phyloP scores from a whole-genome alignment of 2,113 vertebrate species.

The Colinus virginianus region DNA sequence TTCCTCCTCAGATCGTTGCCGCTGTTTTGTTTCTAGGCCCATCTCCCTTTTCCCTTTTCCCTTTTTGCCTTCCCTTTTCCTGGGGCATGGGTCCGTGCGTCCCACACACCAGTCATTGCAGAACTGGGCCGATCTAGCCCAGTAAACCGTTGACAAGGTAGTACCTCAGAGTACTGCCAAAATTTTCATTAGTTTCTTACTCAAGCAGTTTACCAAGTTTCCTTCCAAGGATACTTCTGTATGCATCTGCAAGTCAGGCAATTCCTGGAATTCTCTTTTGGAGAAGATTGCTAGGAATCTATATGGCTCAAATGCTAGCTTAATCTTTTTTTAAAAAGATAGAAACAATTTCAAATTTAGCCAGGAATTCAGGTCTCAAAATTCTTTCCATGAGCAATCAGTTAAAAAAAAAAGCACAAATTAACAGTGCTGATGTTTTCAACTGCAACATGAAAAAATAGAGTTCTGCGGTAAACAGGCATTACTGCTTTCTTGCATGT shows the following conservation, averaged over 20 bases:
- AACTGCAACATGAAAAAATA: not conserved
- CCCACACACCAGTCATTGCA: too few relatives aligned
- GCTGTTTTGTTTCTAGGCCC: too few relatives aligned
- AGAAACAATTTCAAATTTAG: not conserved
- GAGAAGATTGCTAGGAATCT: not conserved
- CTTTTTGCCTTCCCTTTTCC: too few relatives aligned
- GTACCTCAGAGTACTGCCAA: not conserved
- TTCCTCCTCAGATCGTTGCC: too few relatives aligned
- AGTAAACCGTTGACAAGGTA: not conserved
- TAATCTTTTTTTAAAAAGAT: not conserved
- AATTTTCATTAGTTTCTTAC: not conserved
- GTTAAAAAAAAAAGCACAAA: not conserved
- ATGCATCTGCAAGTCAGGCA: not conserved
- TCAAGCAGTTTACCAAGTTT: not conserved
- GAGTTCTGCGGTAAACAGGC: not conserved
- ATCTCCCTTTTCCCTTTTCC: too few relatives aligned
- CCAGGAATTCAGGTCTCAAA: not conserved
- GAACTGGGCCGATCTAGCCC: too few relatives aligned
- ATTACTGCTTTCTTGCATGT: constrained; percentile 5
- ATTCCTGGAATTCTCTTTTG: not conserved
- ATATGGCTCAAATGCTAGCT: not conserved
- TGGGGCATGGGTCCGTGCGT: too few relatives aligned
- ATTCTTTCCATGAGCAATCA: not conserved
- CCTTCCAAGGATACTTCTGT: not conserved
- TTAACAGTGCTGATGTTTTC: not conserved